A percentile compares a stretch with the other conserved stretches of the same genome.
phyloP scores from a whole-genome alignment of 53 echinoderm and acorn worm genomes.

The Stichopus horrens region DNA sequence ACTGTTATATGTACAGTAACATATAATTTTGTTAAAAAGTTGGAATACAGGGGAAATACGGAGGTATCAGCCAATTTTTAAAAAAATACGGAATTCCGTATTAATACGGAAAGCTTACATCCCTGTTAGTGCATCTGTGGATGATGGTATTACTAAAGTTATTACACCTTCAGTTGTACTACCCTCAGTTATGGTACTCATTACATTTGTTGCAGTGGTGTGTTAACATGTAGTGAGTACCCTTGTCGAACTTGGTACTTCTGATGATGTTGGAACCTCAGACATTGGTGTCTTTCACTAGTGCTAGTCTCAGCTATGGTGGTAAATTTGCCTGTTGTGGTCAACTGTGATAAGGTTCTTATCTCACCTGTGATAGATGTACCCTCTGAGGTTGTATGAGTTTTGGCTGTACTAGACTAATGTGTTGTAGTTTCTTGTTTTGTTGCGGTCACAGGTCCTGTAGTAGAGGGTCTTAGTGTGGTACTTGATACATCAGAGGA shows the following conservation, averaged over 20 bases:
- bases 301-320: conserved; percentile 1
- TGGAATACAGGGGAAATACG: too few species aligned
- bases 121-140: too few species aligned
- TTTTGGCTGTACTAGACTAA: background rate
- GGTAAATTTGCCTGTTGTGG: background rate
- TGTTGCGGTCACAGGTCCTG: background rate
- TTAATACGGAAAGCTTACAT: too few species aligned
- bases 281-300: background rate
- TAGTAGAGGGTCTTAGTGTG: background rate
- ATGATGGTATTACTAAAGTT: background rate
- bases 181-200: background rate
- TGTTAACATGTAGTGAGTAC: too few species aligned
- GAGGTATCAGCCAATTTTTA: too few species aligned
- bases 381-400: too few species aligned
- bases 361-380: too few species aligned
- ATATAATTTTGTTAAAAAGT: too few species aligned
- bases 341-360: background rate
- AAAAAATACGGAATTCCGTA: too few species aligned
- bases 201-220: background rate
- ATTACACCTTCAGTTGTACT: background rate
- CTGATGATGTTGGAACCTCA: background rate
- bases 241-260: background rate
- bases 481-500: background rate
- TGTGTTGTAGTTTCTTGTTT: background rate
- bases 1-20: too few species aligned